Percentiles rank a stretch among this genome's conserved stretches.
Conservation (phyloP, 2,113 vertebrate genomes). For the Corynorhinus townsendii region DNA sequence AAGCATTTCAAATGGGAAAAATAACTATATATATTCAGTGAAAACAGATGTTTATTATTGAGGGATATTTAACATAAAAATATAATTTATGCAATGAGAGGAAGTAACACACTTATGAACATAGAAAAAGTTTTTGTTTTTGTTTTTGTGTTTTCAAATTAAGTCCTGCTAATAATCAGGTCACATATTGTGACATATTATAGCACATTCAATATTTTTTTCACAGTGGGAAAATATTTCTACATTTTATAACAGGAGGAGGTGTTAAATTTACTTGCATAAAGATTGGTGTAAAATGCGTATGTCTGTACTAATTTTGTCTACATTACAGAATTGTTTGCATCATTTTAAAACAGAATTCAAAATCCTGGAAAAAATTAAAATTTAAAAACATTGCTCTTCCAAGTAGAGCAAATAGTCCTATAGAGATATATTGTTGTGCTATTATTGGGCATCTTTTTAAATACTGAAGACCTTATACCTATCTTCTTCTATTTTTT, state of each 20-base stretch:
- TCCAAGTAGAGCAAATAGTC: background rate
- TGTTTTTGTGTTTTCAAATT: background rate
- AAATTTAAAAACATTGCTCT: background rate
- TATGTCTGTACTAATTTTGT: background rate
- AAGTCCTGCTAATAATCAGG: background rate
- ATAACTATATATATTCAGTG: background rate
- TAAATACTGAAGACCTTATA: background rate
- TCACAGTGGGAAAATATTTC: background rate
- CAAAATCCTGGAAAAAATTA: background rate
- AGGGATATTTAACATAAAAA: background rate
- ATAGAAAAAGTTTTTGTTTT: background rate
- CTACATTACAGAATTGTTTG: background rate
- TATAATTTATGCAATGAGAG: conserved; percentile 15
- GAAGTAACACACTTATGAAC: background rate
- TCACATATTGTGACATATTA: background rate
- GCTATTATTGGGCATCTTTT: background rate
- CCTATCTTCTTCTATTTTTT: background rate
- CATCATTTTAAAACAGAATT: conserved; percentile 29
- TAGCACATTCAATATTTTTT: conserved; percentile 10
- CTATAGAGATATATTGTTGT: background rate
- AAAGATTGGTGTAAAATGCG: background rate
- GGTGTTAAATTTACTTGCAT: background rate
- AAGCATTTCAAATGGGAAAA: conserved; percentile 24
- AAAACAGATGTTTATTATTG: background rate
- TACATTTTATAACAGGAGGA: background rate